These are phyloP conservation scores for Syncerus caffer DNA, from an alignment of 2,797 vertebrate species.

Conservation along the genomic window DNA sequence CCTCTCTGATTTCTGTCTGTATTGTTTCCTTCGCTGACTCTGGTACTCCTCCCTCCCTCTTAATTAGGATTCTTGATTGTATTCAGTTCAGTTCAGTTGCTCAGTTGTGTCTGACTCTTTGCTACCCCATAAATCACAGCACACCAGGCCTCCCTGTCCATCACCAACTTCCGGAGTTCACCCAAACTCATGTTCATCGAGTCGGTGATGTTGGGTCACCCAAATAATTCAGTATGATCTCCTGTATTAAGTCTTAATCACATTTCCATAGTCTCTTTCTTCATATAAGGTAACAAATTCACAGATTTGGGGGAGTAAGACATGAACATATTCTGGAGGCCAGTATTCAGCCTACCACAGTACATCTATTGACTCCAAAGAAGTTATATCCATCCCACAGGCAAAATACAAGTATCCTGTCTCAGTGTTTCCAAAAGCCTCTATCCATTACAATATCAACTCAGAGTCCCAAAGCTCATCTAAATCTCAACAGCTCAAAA, in stretches of 20 bases:
- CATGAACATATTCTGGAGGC: neutral
- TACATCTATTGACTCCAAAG: neutral
- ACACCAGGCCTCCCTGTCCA: accelerated
- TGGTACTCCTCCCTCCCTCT: neutral
- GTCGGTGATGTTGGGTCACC: neutral
- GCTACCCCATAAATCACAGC: accelerated
- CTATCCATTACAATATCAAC: neutral
- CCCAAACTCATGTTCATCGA: too few species aligned
- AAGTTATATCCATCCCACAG: neutral
- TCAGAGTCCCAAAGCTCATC: neutral
- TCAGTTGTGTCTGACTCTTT: too few species aligned
- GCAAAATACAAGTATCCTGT: neutral
- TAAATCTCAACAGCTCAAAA: neutral
- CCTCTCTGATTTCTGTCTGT: neutral
- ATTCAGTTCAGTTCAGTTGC: too few species aligned
- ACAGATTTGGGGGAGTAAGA: too few species aligned
- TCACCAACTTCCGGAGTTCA: too few species aligned
- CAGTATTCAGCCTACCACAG: neutral
- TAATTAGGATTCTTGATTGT: neutral
- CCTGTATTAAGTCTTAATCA: neutral
- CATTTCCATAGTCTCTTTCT: neutral
- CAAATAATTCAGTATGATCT: neutral
- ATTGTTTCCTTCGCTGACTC: neutral
- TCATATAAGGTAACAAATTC: neutral
- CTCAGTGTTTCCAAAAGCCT: too few species aligned